Base-by-base conservation (phyloP, 2,113 vertebrate species). In the Microcebus jonahi region DNA sequence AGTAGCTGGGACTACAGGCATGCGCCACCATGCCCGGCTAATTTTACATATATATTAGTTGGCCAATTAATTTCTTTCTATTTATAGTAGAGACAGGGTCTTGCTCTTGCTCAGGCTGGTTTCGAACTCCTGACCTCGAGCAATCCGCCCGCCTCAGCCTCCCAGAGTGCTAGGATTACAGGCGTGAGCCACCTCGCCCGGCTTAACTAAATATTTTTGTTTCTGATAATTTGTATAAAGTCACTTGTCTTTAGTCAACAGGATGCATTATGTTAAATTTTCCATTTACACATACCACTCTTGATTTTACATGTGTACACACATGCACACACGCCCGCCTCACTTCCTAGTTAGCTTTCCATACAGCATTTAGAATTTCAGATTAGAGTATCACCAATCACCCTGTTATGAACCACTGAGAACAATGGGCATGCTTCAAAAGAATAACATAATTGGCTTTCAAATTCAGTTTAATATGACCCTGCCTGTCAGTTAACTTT, bases 311-410 rank as follows among this genome's bases (percentile, higher is more conserved):
- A 20, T 36, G 29, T 29, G 42, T 53, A 55, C 31, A 59, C 39
- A 63, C 17, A 79, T 59, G 9, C 31, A 59, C 39, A 63, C 17
- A 79, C 48, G 6, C 18, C 39, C 53, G 15, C 31, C 17, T 18
- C 23, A 94, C 36, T 96, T 77, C 48, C 48, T 82, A 85, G 31
- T 45, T 67, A 65, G 65, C 21, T 17, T 92, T 90, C 57, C 68
- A 85, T 17, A 59, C 17, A 83, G 88, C 21, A 42, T n/a, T 79
- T 90, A 63, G 25, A 55, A 93, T 93, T 91, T 95, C 45, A 80
- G 21, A 88, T 77, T 9, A 87, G 81, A 61, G 6, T 76, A 73
- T 77, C 45, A 81, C 18, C 70, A 85, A 77, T 67, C 61, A 92
- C 63, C 29, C 27, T 34, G 3, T 45, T 45, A 90, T 36, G 80